phyloP scores from a whole-genome alignment of 2,888 invertebrate species.

The Aphidius colemani region DNA sequence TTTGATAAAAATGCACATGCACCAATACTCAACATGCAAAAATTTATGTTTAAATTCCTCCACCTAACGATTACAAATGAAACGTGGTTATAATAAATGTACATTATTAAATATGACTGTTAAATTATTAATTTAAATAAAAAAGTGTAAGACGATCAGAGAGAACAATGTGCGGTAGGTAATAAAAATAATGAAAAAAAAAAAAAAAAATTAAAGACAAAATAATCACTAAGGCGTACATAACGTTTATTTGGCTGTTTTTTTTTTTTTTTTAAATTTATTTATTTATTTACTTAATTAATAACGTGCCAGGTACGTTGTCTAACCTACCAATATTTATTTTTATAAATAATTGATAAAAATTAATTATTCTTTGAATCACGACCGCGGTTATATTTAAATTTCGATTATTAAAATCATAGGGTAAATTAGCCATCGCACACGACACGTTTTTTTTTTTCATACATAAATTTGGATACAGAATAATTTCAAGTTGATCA shows the following conservation, averaged over 20 bases:
- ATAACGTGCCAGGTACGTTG: constrained; percentile 34
- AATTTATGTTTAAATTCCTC: constrained; percentile 23
- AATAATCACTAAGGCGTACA: constrained; percentile 52
- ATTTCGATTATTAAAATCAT: neutral
- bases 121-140: neutral
- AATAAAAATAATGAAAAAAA: constrained; percentile 33
- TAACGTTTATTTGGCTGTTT: constrained; percentile 18
- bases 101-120: constrained; percentile 1
- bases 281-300: neutral
- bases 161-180: constrained; percentile 8
- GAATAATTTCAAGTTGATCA: too few species aligned
- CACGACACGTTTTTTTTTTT: constrained; percentile 33
- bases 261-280: constrained; percentile 6
- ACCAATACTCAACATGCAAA: constrained; percentile 9
- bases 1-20: neutral
- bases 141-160: neutral
- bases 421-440: constrained; percentile 37
- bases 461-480: too few species aligned
- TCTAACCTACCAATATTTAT: constrained; percentile 22
- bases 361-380: neutral
- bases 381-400: neutral
- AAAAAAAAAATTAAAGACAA: constrained; percentile 42
- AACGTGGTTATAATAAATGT: constrained; percentile 22
- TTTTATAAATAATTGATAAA: constrained; percentile 2
- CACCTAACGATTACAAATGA: constrained; percentile 43